phyloP scores from a whole-genome alignment of 64 coral and sea anemone species.

The Pocillopora verrucosa region DNA sequence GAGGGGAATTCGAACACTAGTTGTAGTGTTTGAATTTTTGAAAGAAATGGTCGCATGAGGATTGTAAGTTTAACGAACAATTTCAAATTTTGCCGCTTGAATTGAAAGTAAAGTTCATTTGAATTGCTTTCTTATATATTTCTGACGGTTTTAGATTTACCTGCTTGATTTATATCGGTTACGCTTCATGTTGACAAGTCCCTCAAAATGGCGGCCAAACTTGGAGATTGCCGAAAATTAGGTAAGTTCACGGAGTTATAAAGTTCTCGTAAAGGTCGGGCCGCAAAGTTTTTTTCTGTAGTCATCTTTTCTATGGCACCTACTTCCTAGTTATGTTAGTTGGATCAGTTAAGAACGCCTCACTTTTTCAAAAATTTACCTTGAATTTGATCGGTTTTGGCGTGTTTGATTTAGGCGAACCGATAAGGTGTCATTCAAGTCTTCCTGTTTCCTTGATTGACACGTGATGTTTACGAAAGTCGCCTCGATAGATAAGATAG shows the following conservation, averaged over 20 bases:
- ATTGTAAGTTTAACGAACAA: too few relatives aligned
- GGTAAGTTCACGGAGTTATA: conserved; percentile 39
- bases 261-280: conserved; percentile 34
- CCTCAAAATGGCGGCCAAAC: conserved; percentile 29
- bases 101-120: too few relatives aligned
- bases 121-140: conserved; percentile 16
- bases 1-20: too few relatives aligned
- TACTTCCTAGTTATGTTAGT: conserved; percentile 34
- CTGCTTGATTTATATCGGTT: conserved; percentile 19
- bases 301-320: too few relatives aligned
- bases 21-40: too few relatives aligned
- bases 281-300: conserved; percentile 47
- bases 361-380: conserved; percentile 36
- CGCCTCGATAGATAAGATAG: conserved; percentile 19
- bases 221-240: conserved; percentile 39
- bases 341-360: conserved; percentile 26
- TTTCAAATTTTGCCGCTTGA: too few relatives aligned
- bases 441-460: too few relatives aligned
- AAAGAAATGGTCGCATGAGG: too few relatives aligned
- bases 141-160: conserved; percentile 21
- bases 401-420: too few relatives aligned
- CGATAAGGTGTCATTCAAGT: too few relatives aligned
- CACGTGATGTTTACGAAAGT: too few relatives aligned
- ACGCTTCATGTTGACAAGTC: conserved; percentile 32
- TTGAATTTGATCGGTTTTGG: conserved; percentile 47